These are phyloP conservation scores for Trichonephila inaurata DNA, from an alignment of 1,140 invertebrate genomes.

Conservation along the genomic window DNA sequence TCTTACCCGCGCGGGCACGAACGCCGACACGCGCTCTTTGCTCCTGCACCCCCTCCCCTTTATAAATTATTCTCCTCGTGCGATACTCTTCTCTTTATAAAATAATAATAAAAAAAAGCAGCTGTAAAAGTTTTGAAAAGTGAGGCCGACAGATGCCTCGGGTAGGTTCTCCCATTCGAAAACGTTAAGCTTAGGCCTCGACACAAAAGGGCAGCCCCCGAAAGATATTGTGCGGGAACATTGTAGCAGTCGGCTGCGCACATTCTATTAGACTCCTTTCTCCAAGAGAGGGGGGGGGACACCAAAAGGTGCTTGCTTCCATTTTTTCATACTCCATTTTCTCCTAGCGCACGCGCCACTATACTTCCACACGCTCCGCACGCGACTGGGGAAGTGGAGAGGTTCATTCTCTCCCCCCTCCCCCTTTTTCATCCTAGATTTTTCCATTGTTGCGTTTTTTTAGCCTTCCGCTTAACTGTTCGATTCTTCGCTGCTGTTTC, in stretches of 20 bases:
- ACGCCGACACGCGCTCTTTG: slow-evolving; percentile 13
- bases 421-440: not conserved
- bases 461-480: slow-evolving; percentile 46
- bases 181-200: slow-evolving; percentile 40
- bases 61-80: not conserved
- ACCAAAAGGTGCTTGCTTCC: slow-evolving; percentile 39
- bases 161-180: not conserved
- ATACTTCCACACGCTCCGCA: slow-evolving; percentile 51
- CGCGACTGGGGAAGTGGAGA: slow-evolving; percentile 12
- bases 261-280: slow-evolving; percentile 50
- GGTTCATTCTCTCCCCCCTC: not conserved
- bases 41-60: not conserved
- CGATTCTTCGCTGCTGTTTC: slow-evolving; percentile 15
- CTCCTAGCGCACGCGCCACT: slow-evolving; percentile 23
- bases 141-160: slow-evolving; percentile 51
- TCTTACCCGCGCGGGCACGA: not conserved
- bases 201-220: slow-evolving; percentile 24
- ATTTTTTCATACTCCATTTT: not conserved
- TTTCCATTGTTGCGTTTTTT: slow-evolving; percentile 26
- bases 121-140: slow-evolving; percentile 26
- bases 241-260: slow-evolving; percentile 38
- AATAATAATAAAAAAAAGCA: not conserved
- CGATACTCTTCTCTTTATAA: slow-evolving; percentile 17
- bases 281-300: not conserved
- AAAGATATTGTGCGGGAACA: slow-evolving; percentile 58